phyloP scores from a whole-genome alignment of 1,140 invertebrate genomes.

The Bombus breviceps region DNA sequence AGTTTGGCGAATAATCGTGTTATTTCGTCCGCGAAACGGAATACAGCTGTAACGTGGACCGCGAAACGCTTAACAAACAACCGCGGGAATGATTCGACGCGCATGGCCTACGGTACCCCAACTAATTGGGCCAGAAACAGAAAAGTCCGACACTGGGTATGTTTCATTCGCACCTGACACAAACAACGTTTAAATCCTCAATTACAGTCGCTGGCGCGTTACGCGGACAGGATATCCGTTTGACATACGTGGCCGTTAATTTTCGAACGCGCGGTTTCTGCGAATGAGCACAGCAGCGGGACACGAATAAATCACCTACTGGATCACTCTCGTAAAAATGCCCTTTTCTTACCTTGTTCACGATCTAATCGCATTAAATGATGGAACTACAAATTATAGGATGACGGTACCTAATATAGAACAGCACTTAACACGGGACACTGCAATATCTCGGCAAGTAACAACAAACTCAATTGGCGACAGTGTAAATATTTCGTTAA shows the following conservation, averaged over 20 bases:
- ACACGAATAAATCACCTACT: neutral
- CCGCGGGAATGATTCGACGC: conserved; percentile 12
- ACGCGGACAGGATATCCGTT: conserved; percentile 52
- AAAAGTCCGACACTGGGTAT: conserved; percentile 48
- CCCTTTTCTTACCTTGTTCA: conserved; percentile 1
- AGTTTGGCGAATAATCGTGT: conserved; percentile 6
- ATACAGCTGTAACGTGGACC: conserved; percentile 32
- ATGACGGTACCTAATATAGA: too few species aligned
- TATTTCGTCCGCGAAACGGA: conserved; percentile 1
- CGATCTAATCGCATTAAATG: neutral
- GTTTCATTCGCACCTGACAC: conserved; percentile 55
- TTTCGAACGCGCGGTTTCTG: conserved; percentile 35
- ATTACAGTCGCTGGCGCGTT: conserved; percentile 47
- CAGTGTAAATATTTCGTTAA: too few species aligned
- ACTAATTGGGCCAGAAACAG: conserved; percentile 49
- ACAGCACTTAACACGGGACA: too few species aligned
- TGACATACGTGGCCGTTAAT: conserved; percentile 42
- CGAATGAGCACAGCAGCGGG: too few species aligned
- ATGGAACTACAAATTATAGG: neutral
- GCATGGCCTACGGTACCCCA: neutral
- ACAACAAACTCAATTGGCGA: too few species aligned
- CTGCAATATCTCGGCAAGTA: too few species aligned
- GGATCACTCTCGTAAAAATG: neutral
- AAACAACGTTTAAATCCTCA: conserved; percentile 53
- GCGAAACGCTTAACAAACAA: conserved; percentile 36